Evolutionary conservation across 1,140 invertebrate species (phyloP), one percentile per base, ranked within the genome.

Genomic region (Drosophila bifasciata): DNA sequence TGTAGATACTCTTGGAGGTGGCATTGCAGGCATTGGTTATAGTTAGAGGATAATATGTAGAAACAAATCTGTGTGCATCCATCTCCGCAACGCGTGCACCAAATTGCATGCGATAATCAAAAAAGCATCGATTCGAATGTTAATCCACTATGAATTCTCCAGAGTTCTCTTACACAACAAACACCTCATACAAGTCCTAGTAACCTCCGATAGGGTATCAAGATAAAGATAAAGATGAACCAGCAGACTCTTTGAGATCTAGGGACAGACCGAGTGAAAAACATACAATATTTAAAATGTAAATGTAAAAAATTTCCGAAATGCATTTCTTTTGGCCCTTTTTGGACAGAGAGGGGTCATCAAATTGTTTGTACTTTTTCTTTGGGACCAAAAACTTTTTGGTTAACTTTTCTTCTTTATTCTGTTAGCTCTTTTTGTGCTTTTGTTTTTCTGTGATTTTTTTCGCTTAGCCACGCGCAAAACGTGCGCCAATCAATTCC

Each of bases 401-500:
- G 11, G 11, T 36, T 5, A 36, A 36, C 45, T 52, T 25, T 28
- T n/a, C n/a, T 52, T 16, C 19, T n/a, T 23, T 32, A 21, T 40
- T 55, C 23, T 48, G 40, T 56, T 64, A 16, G 15, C 28, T 52
- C 13, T 8, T 21, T 32, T 51, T 45, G 3, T 21, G 19, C 4
- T 21, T 21, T 21, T 21, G 19, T 3, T 21, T 8, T 32, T 19
- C 50, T 43, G 41, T 40, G 5, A 36, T 50, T 41, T 19, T 62
- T 41, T 63, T 56, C 53, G 57, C 43, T 45, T 60, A 70, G 71
- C 61, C 79, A 83, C 80, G 81, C 80, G 81, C 80, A 86, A 86
- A 86, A 86, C 83, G 81, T 86, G 81, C 81, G 81, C 81, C 81
- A 86, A 86, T 86, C 81, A 86, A 86, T 86, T 81, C 77, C 68